A percentile compares a stretch with the other conserved stretches of the same genome.
Evolutionary conservation across 2,888 invertebrate genomes (phyloP).

Genomic region (Troides aeacus): DNA sequence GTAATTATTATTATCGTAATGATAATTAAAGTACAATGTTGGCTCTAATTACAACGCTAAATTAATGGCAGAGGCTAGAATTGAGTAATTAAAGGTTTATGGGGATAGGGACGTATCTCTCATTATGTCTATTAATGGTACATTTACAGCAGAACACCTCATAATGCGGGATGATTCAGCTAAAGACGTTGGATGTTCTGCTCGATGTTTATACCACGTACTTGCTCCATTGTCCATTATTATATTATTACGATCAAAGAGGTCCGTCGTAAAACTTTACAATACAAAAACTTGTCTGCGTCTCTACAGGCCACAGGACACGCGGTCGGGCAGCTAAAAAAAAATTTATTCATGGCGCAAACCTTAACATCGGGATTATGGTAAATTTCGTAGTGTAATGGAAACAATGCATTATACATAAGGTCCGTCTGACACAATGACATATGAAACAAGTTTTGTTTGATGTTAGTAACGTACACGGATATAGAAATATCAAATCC

Average conservation of each 20-base stretch:
- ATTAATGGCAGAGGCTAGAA: slow-evolving; percentile 30
- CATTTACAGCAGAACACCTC: slow-evolving; percentile 17
- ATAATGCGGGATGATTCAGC: slow-evolving; percentile 15
- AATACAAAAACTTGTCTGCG: slow-evolving; percentile 52
- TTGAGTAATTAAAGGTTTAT: slow-evolving; percentile 31
- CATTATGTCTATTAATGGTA: slow-evolving; percentile 28
- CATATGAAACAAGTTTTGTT: slow-evolving; percentile 70
- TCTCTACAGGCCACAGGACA: slow-evolving; percentile 44
- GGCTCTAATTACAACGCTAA: slow-evolving; percentile 30
- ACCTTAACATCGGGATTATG: slow-evolving; percentile 76
- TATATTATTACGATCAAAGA: slow-evolving; percentile 33
- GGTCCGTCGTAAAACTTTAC: slow-evolving; percentile 31
- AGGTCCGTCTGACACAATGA: slow-evolving; percentile 70
- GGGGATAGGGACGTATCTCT: slow-evolving; percentile 22
- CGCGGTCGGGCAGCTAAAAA: slow-evolving; percentile 54
- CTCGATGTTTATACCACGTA: slow-evolving; percentile 12
- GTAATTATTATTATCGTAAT: slow-evolving; percentile 30
- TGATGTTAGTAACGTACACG: slow-evolving; percentile 63
- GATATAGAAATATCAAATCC: slow-evolving; percentile 62
- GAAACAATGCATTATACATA: slow-evolving; percentile 77
- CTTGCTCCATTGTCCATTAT: slow-evolving; percentile 20
- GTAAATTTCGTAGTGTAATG: slow-evolving; percentile 78
- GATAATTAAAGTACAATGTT: slow-evolving; percentile 32
- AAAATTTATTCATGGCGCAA: slow-evolving; percentile 72
- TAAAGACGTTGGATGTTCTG: slow-evolving; percentile 11